Base-by-base conservation (phyloP, 2,797 vertebrate species). In the Ispidina lecontei region DNA sequence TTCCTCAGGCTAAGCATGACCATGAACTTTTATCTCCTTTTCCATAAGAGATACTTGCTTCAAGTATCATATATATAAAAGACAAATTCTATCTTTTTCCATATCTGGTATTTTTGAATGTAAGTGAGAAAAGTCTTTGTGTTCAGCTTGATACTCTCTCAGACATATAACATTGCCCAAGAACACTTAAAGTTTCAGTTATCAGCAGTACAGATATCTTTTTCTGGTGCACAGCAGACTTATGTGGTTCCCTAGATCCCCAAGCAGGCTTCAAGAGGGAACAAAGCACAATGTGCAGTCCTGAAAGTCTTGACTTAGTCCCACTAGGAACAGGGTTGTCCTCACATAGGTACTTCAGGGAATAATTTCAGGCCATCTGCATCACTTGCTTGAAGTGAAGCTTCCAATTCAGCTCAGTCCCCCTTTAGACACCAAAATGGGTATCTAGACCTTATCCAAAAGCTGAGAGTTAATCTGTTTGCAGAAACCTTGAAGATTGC, bases 131-230 rank as follows among this genome's bases (percentile, higher is more conserved):
- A 31, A 21, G 10, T 33, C 26, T 64, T 79, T 1, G 10, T 23
- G 19, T 33, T 60, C 73, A 76, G n/a, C 19, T 74, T 46, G 56
- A 7, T 74, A 31, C 28, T 83, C 23, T 77, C 49, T 68, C 26
- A 9, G 9, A 19, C 35, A 52, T 4, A 21, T 6, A 37, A 5
- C n/a, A 13, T 31, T 77, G 23, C 21, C 29, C 14, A 58, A 65
- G 35, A 73, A 46, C 1, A 0, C 1, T 0, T 12, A 47, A 20
- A 64, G 19, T 12, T 75, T 74, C 39, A 39, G 10, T 58, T 23
- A 60, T 37, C 13, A 77, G 25, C 41, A 74, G 43, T 37, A 68
- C 70, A 58, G 10, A 43, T 67, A 7, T 12, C 4, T 69, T 91
- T 80, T 82, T 69, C 67, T 86, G 31, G 33, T 14, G 4, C 56